Evolutionary conservation across 2,888 invertebrate genomes (phyloP).

Genomic region (Crematogaster levior): DNA sequence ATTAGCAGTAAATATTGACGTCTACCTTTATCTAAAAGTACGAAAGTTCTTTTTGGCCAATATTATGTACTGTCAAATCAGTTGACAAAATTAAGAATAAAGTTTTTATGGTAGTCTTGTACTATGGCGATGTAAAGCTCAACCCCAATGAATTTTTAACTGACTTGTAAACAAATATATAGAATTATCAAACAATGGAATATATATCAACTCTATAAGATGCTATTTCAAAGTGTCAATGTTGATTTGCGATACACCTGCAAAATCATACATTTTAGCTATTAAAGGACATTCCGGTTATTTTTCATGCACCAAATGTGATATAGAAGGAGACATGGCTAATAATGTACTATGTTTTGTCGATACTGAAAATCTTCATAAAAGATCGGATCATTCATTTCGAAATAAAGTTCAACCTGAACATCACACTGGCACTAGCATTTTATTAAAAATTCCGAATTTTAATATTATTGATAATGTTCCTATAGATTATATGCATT

Average conservation of each 20-base stretch:
- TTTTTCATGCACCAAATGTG: not conserved
- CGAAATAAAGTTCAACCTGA: not conserved
- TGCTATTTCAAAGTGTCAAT: constrained; percentile 30
- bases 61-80: constrained; percentile 59
- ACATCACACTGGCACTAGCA: not conserved
- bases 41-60: constrained; percentile 60
- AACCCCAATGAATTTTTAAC: not conserved
- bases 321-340: not conserved
- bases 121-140: not conserved
- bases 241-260: not conserved
- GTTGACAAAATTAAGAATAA: constrained; percentile 39
- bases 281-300: not conserved
- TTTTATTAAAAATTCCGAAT: not conserved
- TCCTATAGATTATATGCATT: not conserved
- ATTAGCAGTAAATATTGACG: not conserved
- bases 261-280: not conserved
- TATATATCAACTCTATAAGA: constrained; percentile 14
- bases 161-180: constrained; percentile 1
- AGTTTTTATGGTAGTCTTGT: constrained; percentile 46
- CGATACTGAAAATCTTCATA: not conserved
- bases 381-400: not conserved
- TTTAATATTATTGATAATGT: not conserved
- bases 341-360: not conserved
- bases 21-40: not conserved
- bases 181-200: not conserved